Base-by-base conservation (phyloP, 2,888 invertebrate species). In the Drosophila robusta region DNA sequence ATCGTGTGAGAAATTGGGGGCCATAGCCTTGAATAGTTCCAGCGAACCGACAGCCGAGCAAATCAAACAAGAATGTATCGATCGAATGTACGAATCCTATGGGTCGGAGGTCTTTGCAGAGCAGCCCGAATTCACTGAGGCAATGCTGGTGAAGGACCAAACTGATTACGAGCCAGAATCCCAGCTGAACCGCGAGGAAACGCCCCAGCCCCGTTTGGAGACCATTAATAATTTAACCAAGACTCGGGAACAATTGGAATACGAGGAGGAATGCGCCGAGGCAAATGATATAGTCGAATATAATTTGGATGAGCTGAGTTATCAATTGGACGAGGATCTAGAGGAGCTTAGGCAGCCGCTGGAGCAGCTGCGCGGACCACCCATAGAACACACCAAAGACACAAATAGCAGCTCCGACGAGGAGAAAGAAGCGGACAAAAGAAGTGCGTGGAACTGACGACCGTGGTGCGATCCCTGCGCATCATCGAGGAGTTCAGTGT, bases 231-330 rank as follows among this genome's bases (percentile, higher is more conserved):
- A 26, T 2, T 8, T 44, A 34, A 7, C 16, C 3, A 75, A 71
- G 16, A 76, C 54, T 0, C 38, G 26, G 11, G 57, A 68, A 0
- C 51, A 87, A 50, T 34, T 76, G 12, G 54, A 73, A 18, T 69
- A 70, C n/a, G 88, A 90, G 4, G 54, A 62, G 12, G 76, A 88
- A n/a, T 74, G 78, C 29, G 50, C 11, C 0, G 65, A 76, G 41
- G 78, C 78, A 0, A 90, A 83, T 57, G 67, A 77, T 0, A 79
- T 87, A 45, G 58, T 88, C 4, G 70, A 60, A 6, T 68, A 70
- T 18, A 86, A 90, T 38, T 67, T 91, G 44, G 56, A 76, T 38
- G 80, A 90, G 42, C 70, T 90, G 3, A 63, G 77, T 0, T 62
- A 14, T 8, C 71, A 81, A 0, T 55, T 90, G 56, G 77, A 75